A percentile compares a stretch with the other conserved stretches of the same genome.
Evolutionary conservation across 1,140 invertebrate genomes (phyloP).

Genomic region (Musca domestica): DNA sequence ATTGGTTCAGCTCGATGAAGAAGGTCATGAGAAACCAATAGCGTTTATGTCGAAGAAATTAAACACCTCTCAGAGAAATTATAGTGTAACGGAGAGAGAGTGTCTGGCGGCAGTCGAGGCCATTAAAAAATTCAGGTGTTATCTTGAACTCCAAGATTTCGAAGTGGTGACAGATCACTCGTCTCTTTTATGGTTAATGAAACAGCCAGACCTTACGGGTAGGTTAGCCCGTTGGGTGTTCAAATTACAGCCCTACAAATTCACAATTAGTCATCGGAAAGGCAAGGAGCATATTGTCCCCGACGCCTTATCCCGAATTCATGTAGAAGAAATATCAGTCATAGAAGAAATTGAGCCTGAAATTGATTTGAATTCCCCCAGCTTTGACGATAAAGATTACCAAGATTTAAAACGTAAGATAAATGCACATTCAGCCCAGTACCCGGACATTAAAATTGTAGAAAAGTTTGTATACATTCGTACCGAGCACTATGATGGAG

Average conservation of each 20-base stretch:
- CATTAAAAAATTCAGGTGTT: no score
- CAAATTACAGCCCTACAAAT: not conserved
- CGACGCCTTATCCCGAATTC: conserved; percentile 1
- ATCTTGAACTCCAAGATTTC: no score
- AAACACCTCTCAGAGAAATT: no score
- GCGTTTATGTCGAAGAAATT: no score
- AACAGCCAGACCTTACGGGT: no score
- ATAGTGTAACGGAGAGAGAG: no score
- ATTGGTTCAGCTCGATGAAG: not conserved
- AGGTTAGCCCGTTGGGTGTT: no score
- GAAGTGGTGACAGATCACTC: not conserved
- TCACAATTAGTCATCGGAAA: conserved; percentile 6
- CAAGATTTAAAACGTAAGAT: conserved; percentile 3
- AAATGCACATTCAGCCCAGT: not conserved
- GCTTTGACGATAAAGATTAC: conserved; percentile 11
- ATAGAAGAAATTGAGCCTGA: not conserved
- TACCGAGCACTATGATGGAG: conserved; percentile 2
- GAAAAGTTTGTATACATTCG: conserved; percentile 16
- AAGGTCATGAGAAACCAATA: no score
- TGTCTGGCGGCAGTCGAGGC: no score
- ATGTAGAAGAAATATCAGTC: not conserved
- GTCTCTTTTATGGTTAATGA: no score
- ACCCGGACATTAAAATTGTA: conserved; percentile 1
- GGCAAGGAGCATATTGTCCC: conserved; percentile 7
- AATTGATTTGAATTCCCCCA: conserved; percentile 7